These are phyloP conservation scores for Punctoribates punctum DNA, from an alignment of 2,888 invertebrate genomes.

Conservation along the genomic window DNA sequence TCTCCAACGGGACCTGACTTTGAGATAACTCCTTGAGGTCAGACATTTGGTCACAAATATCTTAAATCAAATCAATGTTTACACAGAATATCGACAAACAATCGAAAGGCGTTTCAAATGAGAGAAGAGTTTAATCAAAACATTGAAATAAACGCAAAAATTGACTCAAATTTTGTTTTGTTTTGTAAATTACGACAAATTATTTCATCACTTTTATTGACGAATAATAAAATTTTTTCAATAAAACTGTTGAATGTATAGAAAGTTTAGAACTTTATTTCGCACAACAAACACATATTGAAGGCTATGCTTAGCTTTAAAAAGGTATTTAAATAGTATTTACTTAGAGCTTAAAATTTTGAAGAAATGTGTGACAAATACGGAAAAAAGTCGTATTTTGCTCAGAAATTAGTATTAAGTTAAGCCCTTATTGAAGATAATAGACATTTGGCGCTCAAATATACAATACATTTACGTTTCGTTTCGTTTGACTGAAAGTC, in stretches of 20 bases:
- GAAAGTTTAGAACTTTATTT: background rate
- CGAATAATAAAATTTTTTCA: background rate
- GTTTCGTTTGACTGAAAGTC: background rate
- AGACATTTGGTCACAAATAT: background rate
- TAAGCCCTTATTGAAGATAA: background rate
- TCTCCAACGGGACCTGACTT: conserved; percentile 34
- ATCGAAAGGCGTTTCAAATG: conserved; percentile 10
- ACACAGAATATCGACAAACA: background rate
- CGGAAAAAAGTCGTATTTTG: too few species aligned
- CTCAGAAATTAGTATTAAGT: background rate
- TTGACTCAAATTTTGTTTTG: background rate
- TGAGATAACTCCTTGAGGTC: conserved; percentile 32
- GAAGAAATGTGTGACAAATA: too few species aligned
- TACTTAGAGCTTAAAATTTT: too few species aligned
- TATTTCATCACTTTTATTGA: background rate
- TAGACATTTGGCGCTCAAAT: conserved; percentile 6
- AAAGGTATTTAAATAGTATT: too few species aligned
- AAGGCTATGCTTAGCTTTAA: too few species aligned
- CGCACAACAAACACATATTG: too few species aligned
- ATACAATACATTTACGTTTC: background rate
- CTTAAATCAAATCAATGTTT: background rate
- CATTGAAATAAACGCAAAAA: background rate
- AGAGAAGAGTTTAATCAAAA: background rate
- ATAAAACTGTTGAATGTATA: background rate
- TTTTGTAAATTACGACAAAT: too few species aligned